Percentiles rank a stretch among this genome's conserved stretches.
Conservation (phyloP, 2,888 invertebrate species). For the Heliconius charithonia region DNA sequence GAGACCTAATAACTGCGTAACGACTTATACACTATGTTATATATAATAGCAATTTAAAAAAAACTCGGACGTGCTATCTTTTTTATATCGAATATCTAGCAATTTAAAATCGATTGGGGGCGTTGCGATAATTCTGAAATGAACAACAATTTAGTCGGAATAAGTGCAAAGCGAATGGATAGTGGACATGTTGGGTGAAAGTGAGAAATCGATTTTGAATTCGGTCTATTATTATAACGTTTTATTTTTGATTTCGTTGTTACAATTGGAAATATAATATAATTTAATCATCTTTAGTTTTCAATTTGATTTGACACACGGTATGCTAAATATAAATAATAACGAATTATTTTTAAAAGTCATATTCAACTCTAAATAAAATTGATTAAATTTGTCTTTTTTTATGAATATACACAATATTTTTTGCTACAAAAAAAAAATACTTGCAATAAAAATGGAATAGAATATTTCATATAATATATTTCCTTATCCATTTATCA, state of each 20-base stretch:
- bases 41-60: slow-evolving; percentile 12
- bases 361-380: too few relatives aligned
- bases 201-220: slow-evolving; percentile 36
- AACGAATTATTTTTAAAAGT: too few relatives aligned
- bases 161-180: slow-evolving; percentile 38
- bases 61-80: slow-evolving; percentile 5
- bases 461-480: too few relatives aligned
- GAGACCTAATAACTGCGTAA: neutral
- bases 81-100: slow-evolving; percentile 29
- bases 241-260: slow-evolving; percentile 1
- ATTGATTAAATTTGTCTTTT: neutral
- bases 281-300: neutral
- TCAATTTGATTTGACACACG: neutral
- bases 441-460: too few relatives aligned
- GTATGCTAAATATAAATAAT: too few relatives aligned
- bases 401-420: neutral
- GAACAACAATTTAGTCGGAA: slow-evolving; percentile 30
- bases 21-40: neutral
- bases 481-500: too few relatives aligned
- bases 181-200: slow-evolving; percentile 34
- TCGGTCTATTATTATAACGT: slow-evolving; percentile 17
- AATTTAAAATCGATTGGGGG: slow-evolving; percentile 49
- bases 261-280: neutral
- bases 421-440: too few relatives aligned
- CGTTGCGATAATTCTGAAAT: slow-evolving; percentile 36